Conservation (phyloP, 2,113 vertebrate species). For the Mustelus asterias region DNA sequence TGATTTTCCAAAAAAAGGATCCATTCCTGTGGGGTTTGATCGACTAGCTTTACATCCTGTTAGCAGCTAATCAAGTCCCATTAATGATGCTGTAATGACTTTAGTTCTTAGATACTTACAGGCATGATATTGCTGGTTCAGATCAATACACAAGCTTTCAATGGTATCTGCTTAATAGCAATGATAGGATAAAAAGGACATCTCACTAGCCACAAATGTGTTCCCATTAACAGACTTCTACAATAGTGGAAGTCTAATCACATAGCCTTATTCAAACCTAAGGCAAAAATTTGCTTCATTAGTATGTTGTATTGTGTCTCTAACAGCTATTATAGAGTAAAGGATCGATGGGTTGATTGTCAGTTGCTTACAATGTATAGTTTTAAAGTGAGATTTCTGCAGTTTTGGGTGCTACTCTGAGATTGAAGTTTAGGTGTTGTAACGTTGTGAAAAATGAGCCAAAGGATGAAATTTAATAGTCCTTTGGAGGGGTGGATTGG, state of each 20-base stretch:
- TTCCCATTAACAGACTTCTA: conserved; percentile 21
- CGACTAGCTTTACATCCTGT: background rate
- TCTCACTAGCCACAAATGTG: background rate
- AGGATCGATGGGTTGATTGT: background rate
- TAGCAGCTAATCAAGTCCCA: conserved; percentile 23
- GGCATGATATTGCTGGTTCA: conserved; percentile 21
- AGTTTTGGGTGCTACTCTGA: background rate
- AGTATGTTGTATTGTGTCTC: conserved; percentile 1
- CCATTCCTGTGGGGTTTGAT: conserved; percentile 10
- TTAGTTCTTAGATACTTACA: conserved; percentile 18
- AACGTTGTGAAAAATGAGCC: background rate
- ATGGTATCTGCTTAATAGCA: conserved; percentile 19
- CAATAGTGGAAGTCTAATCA: conserved; percentile 22
- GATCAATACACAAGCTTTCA: conserved; percentile 35
- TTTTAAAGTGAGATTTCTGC: background rate
- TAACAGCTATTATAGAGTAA: background rate
- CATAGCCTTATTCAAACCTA: background rate
- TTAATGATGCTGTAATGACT: conserved; percentile 33
- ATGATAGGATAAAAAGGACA: conserved; percentile 29
- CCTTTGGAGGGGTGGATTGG: background rate
- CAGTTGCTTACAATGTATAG: background rate
- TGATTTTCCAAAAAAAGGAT: conserved; percentile 14
- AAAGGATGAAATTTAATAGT: background rate
- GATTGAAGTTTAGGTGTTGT: background rate
- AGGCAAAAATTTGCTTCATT: conserved; percentile 19